Percentiles rank a stretch among this genome's conserved stretches.
Conservation (phyloP, 2,113 vertebrate species). For the Scopus umbretta region DNA sequence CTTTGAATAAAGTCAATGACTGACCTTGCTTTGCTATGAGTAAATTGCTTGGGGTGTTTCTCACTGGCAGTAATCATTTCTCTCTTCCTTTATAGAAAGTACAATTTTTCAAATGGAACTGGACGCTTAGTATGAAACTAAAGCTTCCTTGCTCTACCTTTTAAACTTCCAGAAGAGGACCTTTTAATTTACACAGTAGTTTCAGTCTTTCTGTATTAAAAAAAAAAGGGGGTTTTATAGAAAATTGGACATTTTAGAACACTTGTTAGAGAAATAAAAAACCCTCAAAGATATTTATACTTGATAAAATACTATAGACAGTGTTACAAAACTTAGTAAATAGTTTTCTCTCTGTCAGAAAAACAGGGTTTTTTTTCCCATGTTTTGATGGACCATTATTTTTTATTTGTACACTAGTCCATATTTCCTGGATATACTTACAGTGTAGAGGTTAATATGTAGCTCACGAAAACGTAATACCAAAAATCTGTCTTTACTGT, state of each 20-base stretch:
- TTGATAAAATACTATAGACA: background rate
- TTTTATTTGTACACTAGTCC: background rate
- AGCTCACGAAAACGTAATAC: background rate
- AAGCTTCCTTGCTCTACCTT: background rate
- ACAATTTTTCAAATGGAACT: background rate
- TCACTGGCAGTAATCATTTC: background rate
- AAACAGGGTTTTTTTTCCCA: background rate
- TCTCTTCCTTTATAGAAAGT: background rate
- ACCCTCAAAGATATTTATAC: background rate
- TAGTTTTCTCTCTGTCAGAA: background rate
- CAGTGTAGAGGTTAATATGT: background rate
- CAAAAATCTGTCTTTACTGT: constrained; percentile 1
- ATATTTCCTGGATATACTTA: background rate
- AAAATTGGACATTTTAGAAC: background rate
- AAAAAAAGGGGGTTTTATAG: background rate
- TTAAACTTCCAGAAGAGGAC: background rate
- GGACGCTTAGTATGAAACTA: background rate
- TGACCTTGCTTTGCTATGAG: background rate
- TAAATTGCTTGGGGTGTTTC: background rate
- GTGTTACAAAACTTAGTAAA: background rate
- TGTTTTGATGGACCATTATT: background rate
- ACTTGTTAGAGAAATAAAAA: background rate
- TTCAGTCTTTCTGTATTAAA: background rate
- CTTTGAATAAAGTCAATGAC: background rate
- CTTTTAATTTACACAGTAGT: background rate